Percentiles rank a stretch among this genome's conserved stretches.
These are phyloP conservation scores for Harpagifer antarcticus DNA, from an alignment of 2,797 vertebrate genomes.

Conservation along the genomic window DNA sequence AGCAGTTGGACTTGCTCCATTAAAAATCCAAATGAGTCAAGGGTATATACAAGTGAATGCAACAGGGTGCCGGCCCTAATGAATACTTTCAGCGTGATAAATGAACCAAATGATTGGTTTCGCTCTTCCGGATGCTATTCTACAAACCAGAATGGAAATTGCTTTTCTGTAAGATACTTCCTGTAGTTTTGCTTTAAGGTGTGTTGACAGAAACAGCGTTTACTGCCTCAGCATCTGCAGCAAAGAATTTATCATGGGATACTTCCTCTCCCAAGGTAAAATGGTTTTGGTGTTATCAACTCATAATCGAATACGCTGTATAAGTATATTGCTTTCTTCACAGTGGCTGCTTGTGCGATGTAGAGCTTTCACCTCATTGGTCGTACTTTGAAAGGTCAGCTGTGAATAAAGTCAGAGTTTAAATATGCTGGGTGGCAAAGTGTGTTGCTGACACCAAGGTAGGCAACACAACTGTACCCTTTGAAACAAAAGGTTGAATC, in stretches of 20 bases:
- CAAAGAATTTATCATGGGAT: background rate
- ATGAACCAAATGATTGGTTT: constrained; percentile 57
- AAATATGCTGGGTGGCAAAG: constrained; percentile 18
- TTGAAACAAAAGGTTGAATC: constrained; percentile 1
- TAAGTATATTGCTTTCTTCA: constrained; percentile 1
- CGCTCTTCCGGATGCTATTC: constrained; percentile 30
- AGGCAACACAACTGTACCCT: background rate
- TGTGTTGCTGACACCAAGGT: constrained; percentile 5
- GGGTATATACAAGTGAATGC: constrained; percentile 52
- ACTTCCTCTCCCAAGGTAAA: background rate
- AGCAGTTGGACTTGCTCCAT: constrained; percentile 18
- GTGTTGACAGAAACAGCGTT: constrained; percentile 18
- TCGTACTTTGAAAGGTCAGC: constrained; percentile 34
- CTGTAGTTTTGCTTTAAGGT: background rate
- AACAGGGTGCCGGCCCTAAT: constrained; percentile 56
- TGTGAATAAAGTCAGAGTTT: constrained; percentile 10
- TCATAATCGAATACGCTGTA: constrained; percentile 3
- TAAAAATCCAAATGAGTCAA: constrained; percentile 41
- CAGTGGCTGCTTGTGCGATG: too few relatives aligned
- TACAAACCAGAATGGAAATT: constrained; percentile 32
- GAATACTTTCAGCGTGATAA: constrained; percentile 63
- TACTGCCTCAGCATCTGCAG: background rate
- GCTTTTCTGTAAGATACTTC: constrained; percentile 24
- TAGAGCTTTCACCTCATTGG: background rate
- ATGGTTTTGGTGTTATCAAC: constrained; percentile 9